Base-by-base conservation (phyloP, 1,140 invertebrate species). In the Nomia melanderi region DNA sequence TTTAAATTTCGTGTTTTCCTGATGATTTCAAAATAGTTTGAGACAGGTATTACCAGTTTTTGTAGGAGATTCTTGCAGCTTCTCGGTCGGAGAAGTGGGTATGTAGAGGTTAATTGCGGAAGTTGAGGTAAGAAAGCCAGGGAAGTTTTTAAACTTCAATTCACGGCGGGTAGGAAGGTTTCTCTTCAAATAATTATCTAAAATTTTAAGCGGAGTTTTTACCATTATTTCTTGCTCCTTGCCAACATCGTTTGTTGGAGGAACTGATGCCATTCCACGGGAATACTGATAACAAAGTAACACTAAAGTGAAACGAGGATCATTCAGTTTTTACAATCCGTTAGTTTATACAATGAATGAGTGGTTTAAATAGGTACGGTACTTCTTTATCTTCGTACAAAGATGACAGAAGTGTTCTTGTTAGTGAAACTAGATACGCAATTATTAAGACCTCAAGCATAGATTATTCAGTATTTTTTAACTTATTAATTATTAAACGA, bases 171-270 rank as follows among this genome's bases (percentile, higher is more conserved):
- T 36, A 75, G 31, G 47, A 59, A 31, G 41, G 69, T 69, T 50
- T 47, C 44, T 69, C 72, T 44, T 75, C 6, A 44, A 76, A 76
- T 69, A 69, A 69, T 69, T 59, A 69, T 76, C 67, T 69, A 57
- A 75, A 75, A 75, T 75, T 67, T 67, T 47, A 59, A 60, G 17
- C 39, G 50, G 25, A 20, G 8, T 33, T 69, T 23, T 7, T n/a
- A 17, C 36, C 17, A 17, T 12, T 12, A 57, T n/a, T 36, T n/a
- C 12, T 14, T 63, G 12, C 33, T 63, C 33, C 41, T 63, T 63
- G 63, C 62, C 59, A 60, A 25, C 12, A n/a, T 8, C n/a, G 23
- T 14, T 25, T 17, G 23, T 14, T 41, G 20, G 17, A 29, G 17
- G 3, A 41, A 12, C 25, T 2, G 17, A 14, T 17, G 8, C 6